phyloP scores from a whole-genome alignment of 1,140 invertebrate species.

The Mercenaria mercenaria region DNA sequence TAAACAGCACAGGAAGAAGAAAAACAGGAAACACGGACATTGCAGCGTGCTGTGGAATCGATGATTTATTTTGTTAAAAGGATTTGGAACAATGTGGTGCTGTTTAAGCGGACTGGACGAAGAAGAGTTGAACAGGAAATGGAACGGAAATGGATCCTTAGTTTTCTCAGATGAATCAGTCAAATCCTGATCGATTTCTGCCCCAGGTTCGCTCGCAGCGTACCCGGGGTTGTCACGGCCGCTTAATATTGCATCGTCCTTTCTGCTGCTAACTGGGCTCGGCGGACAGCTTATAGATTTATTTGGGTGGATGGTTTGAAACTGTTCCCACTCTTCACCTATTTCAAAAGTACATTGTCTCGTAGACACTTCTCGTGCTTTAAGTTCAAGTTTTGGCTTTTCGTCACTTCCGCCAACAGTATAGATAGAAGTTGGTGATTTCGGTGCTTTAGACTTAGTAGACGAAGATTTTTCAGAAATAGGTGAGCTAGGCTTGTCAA shows the following conservation, averaged over 20 bases:
- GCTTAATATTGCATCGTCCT: background rate
- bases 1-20: conserved; percentile 75
- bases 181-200: conserved; percentile 46
- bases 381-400: conserved; percentile 47
- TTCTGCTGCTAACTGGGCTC: conserved; percentile 38
- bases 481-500: background rate
- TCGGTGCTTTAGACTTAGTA: background rate
- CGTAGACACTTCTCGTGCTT: conserved; percentile 48
- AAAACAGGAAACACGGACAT: conserved; percentile 74
- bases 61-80: conserved; percentile 73
- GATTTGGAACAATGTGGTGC: conserved; percentile 66
- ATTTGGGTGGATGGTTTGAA: conserved; percentile 32
- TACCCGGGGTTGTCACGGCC: conserved; percentile 49
- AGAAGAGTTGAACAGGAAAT: conserved; percentile 39
- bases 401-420: conserved; percentile 39
- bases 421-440: conserved; percentile 45
- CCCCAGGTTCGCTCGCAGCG: conserved; percentile 56
- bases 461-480: background rate
- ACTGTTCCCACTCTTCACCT: conserved; percentile 61
- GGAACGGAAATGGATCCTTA: conserved; percentile 57
- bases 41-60: conserved; percentile 69
- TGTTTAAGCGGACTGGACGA: background rate
- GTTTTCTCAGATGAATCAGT: conserved; percentile 30
- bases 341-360: conserved; percentile 65
- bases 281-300: conserved; percentile 56